Evolutionary conservation across 2,113 vertebrate species (phyloP), one percentile per base, ranked within the genome.

Genomic region (Zosterops pallidus): DNA sequence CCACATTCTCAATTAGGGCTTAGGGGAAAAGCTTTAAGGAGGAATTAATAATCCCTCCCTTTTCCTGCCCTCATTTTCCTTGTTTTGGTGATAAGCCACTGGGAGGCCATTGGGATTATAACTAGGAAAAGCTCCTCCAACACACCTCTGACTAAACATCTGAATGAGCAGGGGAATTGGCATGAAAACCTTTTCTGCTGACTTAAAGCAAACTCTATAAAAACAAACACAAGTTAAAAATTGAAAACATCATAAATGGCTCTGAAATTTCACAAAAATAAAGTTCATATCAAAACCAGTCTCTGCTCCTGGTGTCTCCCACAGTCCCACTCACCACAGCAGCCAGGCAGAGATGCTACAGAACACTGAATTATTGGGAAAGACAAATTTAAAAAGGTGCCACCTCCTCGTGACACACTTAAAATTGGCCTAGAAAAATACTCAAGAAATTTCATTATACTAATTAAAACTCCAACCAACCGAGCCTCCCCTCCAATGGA

Each of bases 261-360:
- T 95, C 90, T 74, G 57, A 65, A 59, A 50, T 80, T 59, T 57
- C 87, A 91, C 80, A 83, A 93, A 94, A 94, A 92, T 72, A 86
- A 91, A 88, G 92, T 94, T 81, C 15, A 4, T 88, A 35, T 52
- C 47, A 83, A 95, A 95, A 29, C 19, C 1, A 6, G 44, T 72
- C 77, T 94, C 86, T 90, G 75, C 82, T 84, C 37, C 53, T 52
- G 93, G 78, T 47, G 13, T 39, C 41, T 35, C 35, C 24, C 35
- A 53, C 46, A 47, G 92, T 55, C 39, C 75, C 56, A 7, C 63
- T 90, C 82, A 25, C 55, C 82, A 16, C 85, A 92, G 92, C 94
- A 93, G 87, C 90, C 22, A 59, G 71, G 87, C 84, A 82, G 4
- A 85, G 75, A 89, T 90, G 94, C 93, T 97, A 95, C 94, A 95